Percentiles rank a stretch among this genome's conserved stretches.
These are phyloP conservation scores for Theocolax elegans DNA, from an alignment of 1,140 invertebrate species.

Conservation along the genomic window DNA sequence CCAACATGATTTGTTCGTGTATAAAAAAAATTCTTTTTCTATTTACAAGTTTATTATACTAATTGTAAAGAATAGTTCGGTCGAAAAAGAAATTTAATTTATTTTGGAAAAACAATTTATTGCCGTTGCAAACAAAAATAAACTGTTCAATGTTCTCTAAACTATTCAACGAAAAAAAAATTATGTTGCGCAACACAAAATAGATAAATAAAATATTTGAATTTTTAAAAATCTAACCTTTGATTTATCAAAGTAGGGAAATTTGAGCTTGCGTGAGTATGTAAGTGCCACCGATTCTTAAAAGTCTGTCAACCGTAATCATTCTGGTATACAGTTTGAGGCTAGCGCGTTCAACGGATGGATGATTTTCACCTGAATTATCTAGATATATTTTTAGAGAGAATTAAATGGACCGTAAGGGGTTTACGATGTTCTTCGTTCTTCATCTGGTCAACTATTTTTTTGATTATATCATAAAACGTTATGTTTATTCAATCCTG, in stretches of 20 bases:
- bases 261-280: conserved; percentile 18
- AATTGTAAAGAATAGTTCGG: too few relatives aligned
- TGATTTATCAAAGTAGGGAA: conserved; percentile 8
- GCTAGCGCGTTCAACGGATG: neutral
- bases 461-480: neutral
- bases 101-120: too few relatives aligned
- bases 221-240: neutral
- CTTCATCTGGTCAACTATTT: neutral
- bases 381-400: neutral
- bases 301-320: neutral
- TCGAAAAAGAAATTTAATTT: too few relatives aligned
- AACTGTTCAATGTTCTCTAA: too few relatives aligned
- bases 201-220: neutral
- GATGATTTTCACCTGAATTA: neutral
- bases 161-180: conserved; percentile 7
- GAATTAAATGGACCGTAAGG: conserved; percentile 20
- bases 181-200: too few relatives aligned
- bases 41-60: too few relatives aligned
- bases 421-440: neutral
- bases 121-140: too few relatives aligned
- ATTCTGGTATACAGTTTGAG: neutral
- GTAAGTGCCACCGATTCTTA: conserved; percentile 25
- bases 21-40: too few relatives aligned
- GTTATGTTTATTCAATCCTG: neutral
- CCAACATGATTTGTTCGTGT: too few relatives aligned